Evolutionary conservation across 2,113 vertebrate genomes (phyloP).

Genomic region (Aramus guarauna): DNA sequence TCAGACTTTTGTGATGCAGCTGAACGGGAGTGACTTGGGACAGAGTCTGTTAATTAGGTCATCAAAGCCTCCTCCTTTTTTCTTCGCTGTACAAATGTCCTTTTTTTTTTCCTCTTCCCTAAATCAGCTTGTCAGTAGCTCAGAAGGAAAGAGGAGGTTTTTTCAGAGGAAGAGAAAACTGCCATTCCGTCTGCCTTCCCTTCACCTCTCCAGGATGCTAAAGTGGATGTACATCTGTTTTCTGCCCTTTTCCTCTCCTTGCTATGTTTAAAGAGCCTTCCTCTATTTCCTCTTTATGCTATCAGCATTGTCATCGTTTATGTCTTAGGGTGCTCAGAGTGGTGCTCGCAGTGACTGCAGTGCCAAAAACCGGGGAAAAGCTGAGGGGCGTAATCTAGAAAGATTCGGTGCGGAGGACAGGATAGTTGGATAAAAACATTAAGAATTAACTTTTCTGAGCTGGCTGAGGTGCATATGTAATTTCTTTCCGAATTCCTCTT

Average conservation of each 20-base stretch:
- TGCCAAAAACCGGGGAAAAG: not conserved
- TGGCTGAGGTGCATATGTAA: not conserved
- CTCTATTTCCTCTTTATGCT: not conserved
- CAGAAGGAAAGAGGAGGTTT: not conserved
- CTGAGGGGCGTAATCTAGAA: not conserved
- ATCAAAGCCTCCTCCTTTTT: not conserved
- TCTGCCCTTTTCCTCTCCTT: not conserved
- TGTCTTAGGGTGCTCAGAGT: not conserved
- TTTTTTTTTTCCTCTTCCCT: conserved; percentile 12
- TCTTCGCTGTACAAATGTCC: not conserved
- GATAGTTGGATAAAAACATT: not conserved
- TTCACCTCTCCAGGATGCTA: not conserved
- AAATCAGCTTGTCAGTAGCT: conserved; percentile 10
- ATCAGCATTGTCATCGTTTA: not conserved
- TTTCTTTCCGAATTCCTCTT: not conserved
- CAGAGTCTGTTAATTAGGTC: conserved; percentile 21
- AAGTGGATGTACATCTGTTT: not conserved
- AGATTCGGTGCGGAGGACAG: not conserved
- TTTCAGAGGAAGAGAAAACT: not conserved
- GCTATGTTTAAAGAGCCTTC: not conserved
- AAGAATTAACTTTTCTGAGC: not conserved
- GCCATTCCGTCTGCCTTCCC: not conserved
- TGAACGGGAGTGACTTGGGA: conserved; percentile 7
- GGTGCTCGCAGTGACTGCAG: not conserved
- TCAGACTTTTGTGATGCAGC: conserved; percentile 19